Evolutionary conservation across 2,797 vertebrate species (phyloP), one percentile per base, ranked within the genome.

Genomic region (Geotrypetes seraphini): DNA sequence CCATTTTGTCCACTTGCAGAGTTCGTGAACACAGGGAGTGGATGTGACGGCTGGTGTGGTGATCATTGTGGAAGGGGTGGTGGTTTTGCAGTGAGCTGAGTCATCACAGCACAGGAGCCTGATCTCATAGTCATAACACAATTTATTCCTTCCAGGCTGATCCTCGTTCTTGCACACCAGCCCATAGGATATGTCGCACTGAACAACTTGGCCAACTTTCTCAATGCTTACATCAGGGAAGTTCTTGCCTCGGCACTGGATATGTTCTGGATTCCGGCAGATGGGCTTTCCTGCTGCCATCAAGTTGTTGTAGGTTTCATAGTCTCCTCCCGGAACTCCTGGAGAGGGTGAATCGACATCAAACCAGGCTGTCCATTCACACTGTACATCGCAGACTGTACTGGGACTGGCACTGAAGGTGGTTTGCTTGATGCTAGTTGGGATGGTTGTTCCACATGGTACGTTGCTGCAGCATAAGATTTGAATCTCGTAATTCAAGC

Each of bases 281-380:
- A 69, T 8, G 3, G 6, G 17, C 15, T 45, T 51, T 0, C 63
- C 60, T 0, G 58, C 19, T 0, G 41, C 33, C 19, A 30, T 33
- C 44, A 71, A 67, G 2, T 53, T 45, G 0, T 65, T 58, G 2
- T 69, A 79, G 1, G 70, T 78, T 51, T 81, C 76, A 12, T 11
- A 13, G 25, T 78, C 76, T 27, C 74, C 69, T 19, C 71, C 71
- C 5, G 40, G 36, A 1, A 36, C 37, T 30, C 66, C 71, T 1
- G 66, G 33, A 7, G 50, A 53, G 0, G 78, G 78, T 14, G 48
- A 70, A 39, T 60, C 66, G 19, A 47, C 51, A 18, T 81, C 76
- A 26, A 60, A 69, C 78, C 76, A 81, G 12, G 29, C 19, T 3
- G 69, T 63, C 78, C 78, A 81, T 1, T 3, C 3, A 29, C 55